These are phyloP conservation scores for Ciconia maguari DNA, from an alignment of 2,113 vertebrate species.

Conservation along the genomic window DNA sequence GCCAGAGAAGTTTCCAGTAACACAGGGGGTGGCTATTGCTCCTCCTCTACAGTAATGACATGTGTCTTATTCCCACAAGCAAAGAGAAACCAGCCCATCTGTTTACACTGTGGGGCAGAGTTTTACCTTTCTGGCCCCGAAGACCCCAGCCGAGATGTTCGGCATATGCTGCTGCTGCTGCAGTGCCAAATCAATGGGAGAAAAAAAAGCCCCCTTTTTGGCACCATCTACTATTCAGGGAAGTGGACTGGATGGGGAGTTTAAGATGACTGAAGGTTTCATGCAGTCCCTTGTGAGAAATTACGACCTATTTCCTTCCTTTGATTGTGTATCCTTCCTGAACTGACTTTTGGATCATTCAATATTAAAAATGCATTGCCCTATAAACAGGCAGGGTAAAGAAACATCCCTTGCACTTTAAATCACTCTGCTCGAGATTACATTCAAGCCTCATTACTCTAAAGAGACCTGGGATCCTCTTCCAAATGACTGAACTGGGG, in stretches of 20 bases:
- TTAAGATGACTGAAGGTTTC: slow-evolving; percentile 30
- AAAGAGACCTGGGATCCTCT: slow-evolving; percentile 50
- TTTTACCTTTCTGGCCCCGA: neutral
- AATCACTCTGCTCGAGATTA: slow-evolving; percentile 7
- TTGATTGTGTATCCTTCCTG: slow-evolving; percentile 56
- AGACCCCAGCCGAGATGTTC: neutral
- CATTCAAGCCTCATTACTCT: slow-evolving; percentile 49
- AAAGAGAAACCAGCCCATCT: neutral
- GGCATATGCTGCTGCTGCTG: neutral
- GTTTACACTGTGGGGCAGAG: neutral
- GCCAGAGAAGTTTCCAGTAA: slow-evolving; percentile 4
- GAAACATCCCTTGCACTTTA: slow-evolving; percentile 41
- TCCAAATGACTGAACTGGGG: slow-evolving; percentile 50
- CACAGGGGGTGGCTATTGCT: neutral
- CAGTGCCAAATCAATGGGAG: neutral
- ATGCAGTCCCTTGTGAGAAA: slow-evolving; percentile 35
- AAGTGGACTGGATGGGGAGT: neutral
- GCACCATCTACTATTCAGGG: neutral
- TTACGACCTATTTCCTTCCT: slow-evolving; percentile 62
- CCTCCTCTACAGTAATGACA: neutral
- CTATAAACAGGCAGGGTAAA: slow-evolving; percentile 42
- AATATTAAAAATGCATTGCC: slow-evolving; percentile 62
- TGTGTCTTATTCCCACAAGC: neutral
- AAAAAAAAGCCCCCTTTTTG: neutral
- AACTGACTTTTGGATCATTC: slow-evolving; percentile 46